phyloP scores from a whole-genome alignment of 2,888 invertebrate species.

The Bimastos eiseni region DNA sequence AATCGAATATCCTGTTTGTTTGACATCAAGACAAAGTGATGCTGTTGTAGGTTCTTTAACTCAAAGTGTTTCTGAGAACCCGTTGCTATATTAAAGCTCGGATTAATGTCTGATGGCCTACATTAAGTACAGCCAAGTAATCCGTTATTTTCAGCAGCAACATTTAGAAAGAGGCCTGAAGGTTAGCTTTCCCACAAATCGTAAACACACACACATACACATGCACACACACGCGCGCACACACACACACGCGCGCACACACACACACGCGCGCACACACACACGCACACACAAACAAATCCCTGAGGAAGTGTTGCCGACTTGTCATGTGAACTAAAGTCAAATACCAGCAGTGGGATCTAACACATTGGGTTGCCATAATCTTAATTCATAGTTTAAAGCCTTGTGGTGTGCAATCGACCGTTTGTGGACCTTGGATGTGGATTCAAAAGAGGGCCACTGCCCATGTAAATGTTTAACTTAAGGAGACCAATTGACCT shows the following conservation, averaged over 20 bases:
- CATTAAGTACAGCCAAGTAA: not conserved
- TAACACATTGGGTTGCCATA: not conserved
- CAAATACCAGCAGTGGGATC: not conserved
- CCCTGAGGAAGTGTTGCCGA: no score
- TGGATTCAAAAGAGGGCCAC: not conserved
- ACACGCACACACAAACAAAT: not conserved
- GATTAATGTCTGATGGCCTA: not conserved
- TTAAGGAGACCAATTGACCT: not conserved
- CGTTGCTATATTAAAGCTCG: not conserved
- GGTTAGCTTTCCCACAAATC: not conserved
- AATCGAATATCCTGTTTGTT: not conserved
- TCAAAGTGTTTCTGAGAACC: not conserved
- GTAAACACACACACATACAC: not conserved
- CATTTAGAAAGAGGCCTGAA: not conserved
- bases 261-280: not conserved
- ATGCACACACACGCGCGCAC: not conserved
- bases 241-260: not conserved
- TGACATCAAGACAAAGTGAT: not conserved
- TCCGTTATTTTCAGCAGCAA: not conserved
- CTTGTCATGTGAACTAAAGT: not conserved
- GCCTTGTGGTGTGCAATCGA: not conserved
- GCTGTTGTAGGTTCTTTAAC: not conserved
- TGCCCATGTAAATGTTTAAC: not conserved
- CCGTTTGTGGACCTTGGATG: not conserved
- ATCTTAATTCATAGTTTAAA: not conserved